These are phyloP conservation scores for Ailurus styani DNA, from an alignment of 2,113 vertebrate species.

Conservation along the genomic window DNA sequence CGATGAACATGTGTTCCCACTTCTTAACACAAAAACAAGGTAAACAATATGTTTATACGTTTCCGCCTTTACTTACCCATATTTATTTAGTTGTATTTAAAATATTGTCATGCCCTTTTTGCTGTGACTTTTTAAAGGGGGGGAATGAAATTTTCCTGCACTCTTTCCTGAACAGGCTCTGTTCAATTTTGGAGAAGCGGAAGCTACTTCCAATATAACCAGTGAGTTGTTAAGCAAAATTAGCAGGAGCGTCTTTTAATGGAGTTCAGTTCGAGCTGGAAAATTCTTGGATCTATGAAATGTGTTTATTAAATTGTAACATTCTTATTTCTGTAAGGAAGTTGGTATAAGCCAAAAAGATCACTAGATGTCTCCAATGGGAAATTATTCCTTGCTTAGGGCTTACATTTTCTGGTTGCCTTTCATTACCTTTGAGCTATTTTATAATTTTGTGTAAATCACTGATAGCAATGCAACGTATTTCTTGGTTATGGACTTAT, in stretches of 20 bases:
- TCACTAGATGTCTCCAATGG: neutral
- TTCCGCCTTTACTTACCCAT: neutral
- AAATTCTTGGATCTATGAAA: neutral
- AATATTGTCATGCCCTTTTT: neutral
- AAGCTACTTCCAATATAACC: neutral
- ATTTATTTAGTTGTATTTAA: neutral
- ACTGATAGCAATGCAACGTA: neutral
- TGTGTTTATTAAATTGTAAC: neutral
- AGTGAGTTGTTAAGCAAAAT: neutral
- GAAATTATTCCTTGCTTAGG: neutral
- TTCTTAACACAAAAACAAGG: neutral
- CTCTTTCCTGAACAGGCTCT: neutral
- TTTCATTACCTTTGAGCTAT: neutral
- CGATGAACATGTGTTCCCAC: fast-evolving
- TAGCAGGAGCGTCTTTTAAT: neutral
- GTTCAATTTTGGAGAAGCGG: neutral
- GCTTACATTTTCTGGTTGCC: too few relatives aligned
- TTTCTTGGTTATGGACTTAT: neutral
- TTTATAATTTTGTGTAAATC: neutral
- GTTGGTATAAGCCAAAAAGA: neutral
- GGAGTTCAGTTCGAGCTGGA: neutral
- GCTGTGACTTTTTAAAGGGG: neutral
- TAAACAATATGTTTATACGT: neutral
- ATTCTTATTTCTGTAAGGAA: neutral
- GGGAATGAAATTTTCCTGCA: neutral